Base-by-base conservation (phyloP, 2,888 invertebrate genomes). In the Tipula confusa region DNA sequence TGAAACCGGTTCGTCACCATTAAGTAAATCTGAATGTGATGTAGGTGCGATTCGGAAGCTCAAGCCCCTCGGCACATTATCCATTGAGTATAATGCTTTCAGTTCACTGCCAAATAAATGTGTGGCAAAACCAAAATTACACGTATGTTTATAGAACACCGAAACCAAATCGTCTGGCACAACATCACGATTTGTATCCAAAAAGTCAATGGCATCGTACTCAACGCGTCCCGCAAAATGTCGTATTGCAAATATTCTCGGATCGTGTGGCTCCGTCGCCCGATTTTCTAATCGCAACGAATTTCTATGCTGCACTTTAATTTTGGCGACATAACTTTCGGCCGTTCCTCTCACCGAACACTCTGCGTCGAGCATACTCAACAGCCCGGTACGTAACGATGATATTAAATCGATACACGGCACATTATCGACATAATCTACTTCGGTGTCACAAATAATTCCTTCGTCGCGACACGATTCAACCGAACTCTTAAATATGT, bases 111-210 rank as follows among this genome's bases (percentile, higher is more conserved):
- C 96, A 88, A 98, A 98, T n/a, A 98, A 91, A 88, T 98, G 97
- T 18, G 97, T 97, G 0, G 97, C 98, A 89, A 98, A 98, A n/a
- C 98, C 98, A 89, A 98, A 98, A 88, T 96, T 97, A 90, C 98
- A 98, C 84, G 93, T 94, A 87, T 97, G 95, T 87, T 96, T 96
- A 90, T 97, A 96, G 90, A 98, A 98, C 1, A 97, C 96, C 0
- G 96, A 95, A 1, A 98, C 95, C 86, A 98, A 91, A 88, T 98
- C 97, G 88, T 97, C 97, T 1, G 97, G 96, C 82, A 98, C 94
- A 11, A 95, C 94, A 90, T 98, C 98, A 85, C 96, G 94, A 90
- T 98, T 98, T 11, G 97, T 96, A 86, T 96, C 96, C 84, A 97
- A 90, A 89, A 98, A 98, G 87, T 96, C 95, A 0, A 94, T 93